phyloP scores from a whole-genome alignment of 2,888 invertebrate species.

The Polyommatus iphigenia region DNA sequence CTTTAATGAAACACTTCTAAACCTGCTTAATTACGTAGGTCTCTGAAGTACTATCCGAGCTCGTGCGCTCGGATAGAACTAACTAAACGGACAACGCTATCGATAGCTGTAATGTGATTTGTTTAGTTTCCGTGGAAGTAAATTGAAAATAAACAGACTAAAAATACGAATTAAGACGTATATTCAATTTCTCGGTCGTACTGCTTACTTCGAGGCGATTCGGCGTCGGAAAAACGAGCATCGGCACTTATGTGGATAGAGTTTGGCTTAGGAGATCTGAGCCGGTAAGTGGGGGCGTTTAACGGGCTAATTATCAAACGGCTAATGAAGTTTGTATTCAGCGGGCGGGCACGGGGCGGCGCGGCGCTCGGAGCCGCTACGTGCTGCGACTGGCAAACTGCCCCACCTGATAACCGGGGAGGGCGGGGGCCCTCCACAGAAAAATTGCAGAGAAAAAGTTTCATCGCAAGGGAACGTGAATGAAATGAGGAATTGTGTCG shows the following conservation, averaged over 20 bases:
- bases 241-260: conserved; percentile 46
- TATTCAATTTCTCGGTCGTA: not conserved
- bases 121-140: not conserved
- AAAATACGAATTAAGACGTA: conserved; percentile 18
- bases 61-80: not conserved
- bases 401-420: conserved; percentile 78
- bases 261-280: conserved; percentile 59
- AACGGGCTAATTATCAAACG: conserved; percentile 81
- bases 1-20: not conserved
- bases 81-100: not conserved
- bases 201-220: conserved; percentile 13
- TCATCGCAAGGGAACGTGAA: conserved; percentile 79
- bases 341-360: conserved; percentile 64
- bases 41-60: not conserved
- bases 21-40: not conserved
- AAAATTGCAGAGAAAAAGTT: conserved; percentile 81
- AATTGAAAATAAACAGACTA: not conserved
- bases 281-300: conserved; percentile 73
- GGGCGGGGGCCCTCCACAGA: conserved; percentile 74
- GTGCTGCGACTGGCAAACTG: conserved; percentile 73
- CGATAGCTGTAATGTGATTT: not conserved
- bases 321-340: conserved; percentile 81
- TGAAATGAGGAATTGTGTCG: conserved; percentile 79
- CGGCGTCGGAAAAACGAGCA: conserved; percentile 27
- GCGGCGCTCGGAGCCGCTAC: conserved; percentile 65